Percentiles rank a stretch among this genome's conserved stretches.
phyloP scores from a whole-genome alignment of 2,113 vertebrate species.

The Stegostoma tigrinum region DNA sequence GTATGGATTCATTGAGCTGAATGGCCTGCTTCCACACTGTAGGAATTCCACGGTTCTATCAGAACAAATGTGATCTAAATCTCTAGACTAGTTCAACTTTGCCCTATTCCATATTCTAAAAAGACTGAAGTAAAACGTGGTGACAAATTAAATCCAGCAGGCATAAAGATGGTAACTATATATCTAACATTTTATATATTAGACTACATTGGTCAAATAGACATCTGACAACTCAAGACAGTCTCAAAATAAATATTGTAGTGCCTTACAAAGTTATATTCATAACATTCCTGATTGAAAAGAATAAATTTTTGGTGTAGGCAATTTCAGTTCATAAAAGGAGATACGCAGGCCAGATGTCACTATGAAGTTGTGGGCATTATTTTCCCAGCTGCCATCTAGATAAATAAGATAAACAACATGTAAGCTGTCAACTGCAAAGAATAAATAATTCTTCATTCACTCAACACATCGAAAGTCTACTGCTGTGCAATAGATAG shows the following conservation, averaged over 20 bases:
- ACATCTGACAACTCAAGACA: background rate
- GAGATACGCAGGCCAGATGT: background rate
- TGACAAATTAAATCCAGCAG: background rate
- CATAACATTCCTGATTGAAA: background rate
- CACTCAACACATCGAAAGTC: constrained; percentile 15
- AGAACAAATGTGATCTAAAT: background rate
- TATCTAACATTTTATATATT: background rate
- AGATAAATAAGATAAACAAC: constrained; percentile 19
- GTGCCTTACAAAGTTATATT: background rate
- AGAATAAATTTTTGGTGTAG: background rate
- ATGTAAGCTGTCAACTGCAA: constrained; percentile 18
- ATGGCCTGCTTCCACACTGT: too few relatives aligned
- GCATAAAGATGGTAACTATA: background rate
- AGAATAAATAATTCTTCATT: background rate
- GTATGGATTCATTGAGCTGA: too few relatives aligned
- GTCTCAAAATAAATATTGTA: background rate
- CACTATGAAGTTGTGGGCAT: background rate
- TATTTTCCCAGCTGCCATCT: background rate
- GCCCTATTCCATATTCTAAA: background rate
- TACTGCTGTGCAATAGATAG: background rate
- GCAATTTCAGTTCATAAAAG: background rate
- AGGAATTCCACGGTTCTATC: background rate
- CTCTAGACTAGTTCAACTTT: background rate
- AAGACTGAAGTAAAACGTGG: background rate
- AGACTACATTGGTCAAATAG: background rate